phyloP scores from a whole-genome alignment of 1,140 invertebrate species.

The Cherax destructor region DNA sequence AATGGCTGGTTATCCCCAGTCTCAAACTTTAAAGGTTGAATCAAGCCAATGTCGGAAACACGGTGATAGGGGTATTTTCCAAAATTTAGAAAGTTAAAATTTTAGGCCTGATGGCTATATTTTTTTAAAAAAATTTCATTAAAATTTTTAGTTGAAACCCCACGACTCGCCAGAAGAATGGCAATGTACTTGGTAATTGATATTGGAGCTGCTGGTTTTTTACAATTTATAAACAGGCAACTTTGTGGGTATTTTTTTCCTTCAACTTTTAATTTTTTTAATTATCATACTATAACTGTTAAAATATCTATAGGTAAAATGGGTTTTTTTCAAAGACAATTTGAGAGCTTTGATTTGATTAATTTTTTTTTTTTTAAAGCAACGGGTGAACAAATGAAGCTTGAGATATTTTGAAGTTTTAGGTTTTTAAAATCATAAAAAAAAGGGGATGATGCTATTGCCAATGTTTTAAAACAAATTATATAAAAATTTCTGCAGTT shows the following conservation, averaged over 20 bases:
- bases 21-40: conserved; percentile 60
- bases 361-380: too few species aligned
- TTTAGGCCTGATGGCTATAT: too few species aligned
- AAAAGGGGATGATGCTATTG: too few species aligned
- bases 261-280: not conserved
- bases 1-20: conserved; percentile 30
- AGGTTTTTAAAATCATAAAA: too few species aligned
- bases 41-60: conserved; percentile 19
- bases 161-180: too few species aligned
- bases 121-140: too few species aligned
- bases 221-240: not conserved
- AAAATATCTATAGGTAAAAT: not conserved
- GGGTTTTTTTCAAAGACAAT: not conserved
- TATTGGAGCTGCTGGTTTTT: not conserved
- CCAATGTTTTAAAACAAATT: too few species aligned
- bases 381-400: too few species aligned
- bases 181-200: not conserved
- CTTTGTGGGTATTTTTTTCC: not conserved
- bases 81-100: too few species aligned
- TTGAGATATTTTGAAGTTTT: too few species aligned
- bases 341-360: not conserved
- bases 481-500: too few species aligned
- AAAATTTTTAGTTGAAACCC: too few species aligned
- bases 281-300: not conserved
- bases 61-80: not conserved